Evolutionary conservation across 2,888 invertebrate genomes (phyloP).

Genomic region (Gymnosoma rotundatum): DNA sequence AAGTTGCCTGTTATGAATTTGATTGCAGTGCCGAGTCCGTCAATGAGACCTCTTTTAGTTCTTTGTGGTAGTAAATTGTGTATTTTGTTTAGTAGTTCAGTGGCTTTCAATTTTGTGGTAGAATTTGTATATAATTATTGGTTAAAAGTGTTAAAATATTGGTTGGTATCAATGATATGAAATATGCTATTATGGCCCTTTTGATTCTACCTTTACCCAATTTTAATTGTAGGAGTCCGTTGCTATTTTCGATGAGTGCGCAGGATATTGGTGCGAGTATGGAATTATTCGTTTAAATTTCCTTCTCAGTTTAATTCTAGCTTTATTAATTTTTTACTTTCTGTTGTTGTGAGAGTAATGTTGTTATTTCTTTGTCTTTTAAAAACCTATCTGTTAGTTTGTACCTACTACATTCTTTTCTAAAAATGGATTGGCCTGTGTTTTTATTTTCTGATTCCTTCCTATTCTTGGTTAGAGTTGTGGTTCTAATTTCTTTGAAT

Average conservation of each 20-base stretch:
- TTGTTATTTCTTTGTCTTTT: conserved; percentile 11
- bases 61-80: conserved; percentile 19
- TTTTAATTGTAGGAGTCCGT: not conserved
- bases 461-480: conserved; percentile 5
- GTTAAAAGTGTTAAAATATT: not conserved
- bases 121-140: not conserved
- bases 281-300: conserved; percentile 1
- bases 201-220: conserved; percentile 1
- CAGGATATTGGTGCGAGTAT: not conserved
- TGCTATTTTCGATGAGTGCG: conserved; percentile 17
- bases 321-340: conserved; percentile 13
- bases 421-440: not conserved
- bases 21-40: conserved; percentile 56
- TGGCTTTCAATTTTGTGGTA: conserved; percentile 2
- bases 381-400: conserved; percentile 4
- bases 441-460: not conserved
- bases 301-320: conserved; percentile 14
- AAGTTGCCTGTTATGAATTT: conserved; percentile 65
- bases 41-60: conserved; percentile 50
- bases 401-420: conserved; percentile 12
- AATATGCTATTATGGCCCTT: conserved; percentile 1
- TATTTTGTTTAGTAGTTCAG: conserved; percentile 20
- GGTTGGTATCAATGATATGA: conserved; percentile 6
- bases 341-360: conserved; percentile 9
- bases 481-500: not conserved